Percentiles rank a stretch among this genome's conserved stretches.
These are phyloP conservation scores for Chaetura pelagica DNA, from an alignment of 2,113 vertebrate species.

Conservation along the genomic window DNA sequence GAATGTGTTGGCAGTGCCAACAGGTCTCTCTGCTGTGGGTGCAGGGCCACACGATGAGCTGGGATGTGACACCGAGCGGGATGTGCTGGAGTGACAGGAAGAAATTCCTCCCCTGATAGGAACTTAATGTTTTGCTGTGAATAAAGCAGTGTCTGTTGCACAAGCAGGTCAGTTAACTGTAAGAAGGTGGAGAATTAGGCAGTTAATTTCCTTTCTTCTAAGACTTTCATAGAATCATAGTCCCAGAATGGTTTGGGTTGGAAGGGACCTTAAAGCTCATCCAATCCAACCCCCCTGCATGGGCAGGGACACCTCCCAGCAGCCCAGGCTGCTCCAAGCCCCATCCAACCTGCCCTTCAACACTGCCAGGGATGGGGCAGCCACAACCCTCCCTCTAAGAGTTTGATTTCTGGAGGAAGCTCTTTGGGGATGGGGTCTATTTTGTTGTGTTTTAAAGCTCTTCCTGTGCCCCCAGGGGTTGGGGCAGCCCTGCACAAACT, in stretches of 20 bases:
- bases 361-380: too few relatives aligned
- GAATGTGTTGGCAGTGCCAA: too few relatives aligned
- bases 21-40: background rate
- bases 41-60: rapidly evolving
- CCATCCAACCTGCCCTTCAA: too few relatives aligned
- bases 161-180: background rate
- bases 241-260: too few relatives aligned
- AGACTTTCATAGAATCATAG: too few relatives aligned
- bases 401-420: background rate
- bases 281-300: too few relatives aligned
- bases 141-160: background rate
- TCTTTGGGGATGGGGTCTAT: background rate
- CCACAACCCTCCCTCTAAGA: too few relatives aligned
- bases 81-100: background rate
- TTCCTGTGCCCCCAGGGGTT: background rate
- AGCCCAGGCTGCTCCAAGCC: too few relatives aligned
- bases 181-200: too few relatives aligned
- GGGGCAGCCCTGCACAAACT: background rate
- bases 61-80: background rate
- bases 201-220: background rate
- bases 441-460: background rate
- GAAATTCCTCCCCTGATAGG: background rate
- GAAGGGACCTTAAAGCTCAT: too few relatives aligned
- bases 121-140: background rate
- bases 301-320: too few relatives aligned